Evolutionary conservation across 2,113 vertebrate species (phyloP).

Genomic region (Brachirus orientalis): DNA sequence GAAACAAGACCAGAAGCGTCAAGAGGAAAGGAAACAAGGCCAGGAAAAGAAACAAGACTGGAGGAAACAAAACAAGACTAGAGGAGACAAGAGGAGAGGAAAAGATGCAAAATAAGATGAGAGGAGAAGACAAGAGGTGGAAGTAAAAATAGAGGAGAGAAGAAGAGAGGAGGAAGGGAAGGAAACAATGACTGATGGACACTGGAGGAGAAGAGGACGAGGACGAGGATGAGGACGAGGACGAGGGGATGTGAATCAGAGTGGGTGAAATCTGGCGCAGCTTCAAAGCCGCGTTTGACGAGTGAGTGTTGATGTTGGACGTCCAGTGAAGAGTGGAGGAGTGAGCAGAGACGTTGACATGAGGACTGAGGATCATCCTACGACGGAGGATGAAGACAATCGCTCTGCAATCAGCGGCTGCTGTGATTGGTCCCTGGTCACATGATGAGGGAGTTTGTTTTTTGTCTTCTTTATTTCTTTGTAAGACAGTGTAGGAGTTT

Average conservation of each 20-base stretch:
- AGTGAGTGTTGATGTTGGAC: slow-evolving; percentile 57
- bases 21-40: too few relatives aligned
- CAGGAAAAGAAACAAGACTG: too few relatives aligned
- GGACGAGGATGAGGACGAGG: slow-evolving; percentile 48
- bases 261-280: slow-evolving; percentile 65
- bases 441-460: too few relatives aligned
- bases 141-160: background rate
- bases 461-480: too few relatives aligned
- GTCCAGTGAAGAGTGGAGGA: slow-evolving; percentile 62
- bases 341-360: too few relatives aligned
- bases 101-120: slow-evolving; percentile 7
- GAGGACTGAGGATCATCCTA: too few relatives aligned
- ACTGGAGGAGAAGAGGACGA: slow-evolving; percentile 63
- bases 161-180: slow-evolving; percentile 33
- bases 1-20: too few relatives aligned
- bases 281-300: slow-evolving; percentile 58
- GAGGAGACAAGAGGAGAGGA: slow-evolving; percentile 52
- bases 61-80: too few relatives aligned
- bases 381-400: too few relatives aligned
- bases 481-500: slow-evolving; percentile 32
- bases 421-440: too few relatives aligned
- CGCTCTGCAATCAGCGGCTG: too few relatives aligned
- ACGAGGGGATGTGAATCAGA: slow-evolving; percentile 60
- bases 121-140: background rate
- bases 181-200: slow-evolving; percentile 77